Base-by-base conservation (phyloP, 2,113 vertebrate genomes). In the Perca fluviatilis region DNA sequence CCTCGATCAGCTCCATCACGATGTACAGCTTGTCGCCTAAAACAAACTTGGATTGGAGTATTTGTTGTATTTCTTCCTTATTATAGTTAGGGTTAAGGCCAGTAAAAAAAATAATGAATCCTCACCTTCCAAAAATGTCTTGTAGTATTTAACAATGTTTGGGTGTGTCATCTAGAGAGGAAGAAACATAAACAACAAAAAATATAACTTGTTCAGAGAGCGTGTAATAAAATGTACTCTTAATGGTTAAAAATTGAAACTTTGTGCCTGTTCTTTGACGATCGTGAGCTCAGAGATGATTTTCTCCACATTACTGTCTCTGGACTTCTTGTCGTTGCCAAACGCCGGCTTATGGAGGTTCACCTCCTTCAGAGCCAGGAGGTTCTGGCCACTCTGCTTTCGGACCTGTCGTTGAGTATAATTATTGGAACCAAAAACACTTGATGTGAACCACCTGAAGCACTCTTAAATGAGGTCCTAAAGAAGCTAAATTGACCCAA, bases 41-140 rank as follows among this genome's bases (percentile, higher is more conserved):
- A 83, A 72, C 8, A 7, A 30, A 49, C 40, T 4, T 3, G 1
- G 3, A 11, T 62, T 13, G 25, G 49, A 6, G 10, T 25, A 51
- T 46, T 18, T 63, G 15, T 5, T 36, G 2, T 12, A 2, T 18
- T 77, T 2, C 15, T 18, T 65, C 15, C 14, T 63, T 21, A 51
- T 2, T n/a, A 8, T 5, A 27, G 5, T 14, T 58, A 6, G 14
- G 2, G 8, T 21, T 30, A 1, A 11, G 2, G 36, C 1, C 7
- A 54, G 40, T n/a, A 30, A 13, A 33, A n/a, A 14, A 14, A 43
- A 43, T 11, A 43, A 49, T n/a, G 6, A 43, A 84, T 79, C 95
- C 95, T 95, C 94, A 97, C 97, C 96, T 96, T 99, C 96, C 80
- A 98, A 80, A 94, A 98, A 98, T 15, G 97, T 97, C 95, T 96